phyloP scores from a whole-genome alignment of 2,797 vertebrate genomes.

The Falco novaeseelandiae region DNA sequence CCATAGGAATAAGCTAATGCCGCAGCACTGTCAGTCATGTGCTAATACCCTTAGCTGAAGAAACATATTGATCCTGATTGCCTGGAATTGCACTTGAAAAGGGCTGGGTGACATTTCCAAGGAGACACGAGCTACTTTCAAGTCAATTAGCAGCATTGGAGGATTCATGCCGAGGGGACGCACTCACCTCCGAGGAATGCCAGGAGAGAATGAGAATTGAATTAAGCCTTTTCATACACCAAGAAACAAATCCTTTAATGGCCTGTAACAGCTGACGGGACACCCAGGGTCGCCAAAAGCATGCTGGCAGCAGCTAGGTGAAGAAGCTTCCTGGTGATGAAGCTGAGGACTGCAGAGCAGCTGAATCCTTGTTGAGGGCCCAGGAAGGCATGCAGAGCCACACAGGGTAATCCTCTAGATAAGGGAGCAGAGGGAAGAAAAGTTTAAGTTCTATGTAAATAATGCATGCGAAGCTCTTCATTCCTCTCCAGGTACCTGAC shows the following conservation, averaged over 20 bases:
- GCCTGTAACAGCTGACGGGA: slow-evolving; percentile 46
- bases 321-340: neutral
- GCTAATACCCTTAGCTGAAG: slow-evolving; percentile 70
- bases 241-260: slow-evolving; percentile 67
- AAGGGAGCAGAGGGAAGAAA: neutral
- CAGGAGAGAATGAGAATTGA: slow-evolving; percentile 58
- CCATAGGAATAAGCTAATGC: slow-evolving; percentile 32
- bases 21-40: slow-evolving; percentile 60
- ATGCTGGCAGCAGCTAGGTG: slow-evolving; percentile 16
- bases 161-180: slow-evolving; percentile 49
- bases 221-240: slow-evolving; percentile 50
- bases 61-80: slow-evolving; percentile 72
- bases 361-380: neutral
- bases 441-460: neutral
- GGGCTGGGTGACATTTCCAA: slow-evolving; percentile 75
- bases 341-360: neutral
- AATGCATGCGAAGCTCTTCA: neutral
- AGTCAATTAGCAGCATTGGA: slow-evolving; percentile 70
- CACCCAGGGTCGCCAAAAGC: slow-evolving; percentile 32
- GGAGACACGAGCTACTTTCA: slow-evolving; percentile 68
- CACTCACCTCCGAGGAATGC: slow-evolving; percentile 58
- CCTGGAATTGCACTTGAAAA: slow-evolving; percentile 76
- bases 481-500: neutral
- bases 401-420: neutral
- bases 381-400: neutral